Conservation (phyloP, 2,888 invertebrate genomes). For the Bembecia ichneumoniformis region DNA sequence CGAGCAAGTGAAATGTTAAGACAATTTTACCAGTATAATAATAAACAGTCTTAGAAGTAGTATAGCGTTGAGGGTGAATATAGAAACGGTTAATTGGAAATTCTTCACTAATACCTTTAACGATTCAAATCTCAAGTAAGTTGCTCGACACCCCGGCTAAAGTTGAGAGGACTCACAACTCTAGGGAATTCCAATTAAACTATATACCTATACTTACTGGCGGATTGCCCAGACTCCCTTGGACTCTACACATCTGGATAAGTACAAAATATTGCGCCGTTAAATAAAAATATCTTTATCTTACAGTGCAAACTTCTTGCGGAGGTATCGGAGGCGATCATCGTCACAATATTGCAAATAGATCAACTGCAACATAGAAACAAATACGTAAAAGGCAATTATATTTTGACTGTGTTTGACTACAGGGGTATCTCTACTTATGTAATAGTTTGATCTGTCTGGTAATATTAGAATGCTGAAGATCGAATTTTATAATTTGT, state of each 20-base stretch:
- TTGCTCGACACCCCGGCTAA: slow-evolving; percentile 7
- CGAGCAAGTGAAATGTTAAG: too few species aligned
- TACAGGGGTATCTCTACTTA: too few species aligned
- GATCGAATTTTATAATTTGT: background rate
- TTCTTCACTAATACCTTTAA: slow-evolving; percentile 2
- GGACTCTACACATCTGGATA: background rate
- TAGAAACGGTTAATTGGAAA: slow-evolving; percentile 6
- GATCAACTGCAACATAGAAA: too few species aligned
- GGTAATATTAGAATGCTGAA: background rate
- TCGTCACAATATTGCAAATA: too few species aligned
- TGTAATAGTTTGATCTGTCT: background rate
- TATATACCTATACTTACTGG: slow-evolving; percentile 9
- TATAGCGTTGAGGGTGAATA: background rate
- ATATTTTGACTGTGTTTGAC: too few species aligned
- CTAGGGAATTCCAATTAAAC: slow-evolving; percentile 10
- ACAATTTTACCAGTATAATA: too few species aligned
- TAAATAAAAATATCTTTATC: too few species aligned
- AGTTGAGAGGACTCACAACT: slow-evolving; percentile 9
- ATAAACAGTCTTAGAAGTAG: too few species aligned
- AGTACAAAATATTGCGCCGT: background rate
- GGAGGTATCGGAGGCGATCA: too few species aligned
- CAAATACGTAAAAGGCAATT: too few species aligned
- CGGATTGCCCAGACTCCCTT: background rate
- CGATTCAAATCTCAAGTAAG: slow-evolving; percentile 1
- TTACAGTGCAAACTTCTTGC: too few species aligned